Evolutionary conservation across 53 echinoderm and acorn worm species (phyloP).

Genomic region (Astropecten irregularis): DNA sequence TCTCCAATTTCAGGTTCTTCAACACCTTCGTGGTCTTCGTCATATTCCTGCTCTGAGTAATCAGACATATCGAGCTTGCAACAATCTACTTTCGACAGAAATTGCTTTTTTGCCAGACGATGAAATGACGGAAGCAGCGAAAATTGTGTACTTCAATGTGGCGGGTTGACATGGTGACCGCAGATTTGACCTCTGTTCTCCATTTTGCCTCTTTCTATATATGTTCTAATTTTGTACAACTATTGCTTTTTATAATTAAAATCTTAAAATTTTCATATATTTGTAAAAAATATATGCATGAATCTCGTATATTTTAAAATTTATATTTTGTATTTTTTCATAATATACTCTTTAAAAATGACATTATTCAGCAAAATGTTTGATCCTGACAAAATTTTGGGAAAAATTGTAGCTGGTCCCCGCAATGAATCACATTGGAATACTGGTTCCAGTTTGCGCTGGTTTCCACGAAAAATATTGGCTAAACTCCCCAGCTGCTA

Average conservation of each 20-base stretch:
- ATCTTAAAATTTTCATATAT: not conserved
- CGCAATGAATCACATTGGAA: no score
- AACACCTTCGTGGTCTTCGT: slow-evolving; percentile 96
- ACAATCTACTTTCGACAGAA: not conserved
- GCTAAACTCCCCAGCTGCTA: no score
- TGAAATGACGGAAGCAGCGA: no score
- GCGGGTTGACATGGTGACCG: slow-evolving; percentile 65
- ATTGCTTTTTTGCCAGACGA: not conserved
- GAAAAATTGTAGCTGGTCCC: no score
- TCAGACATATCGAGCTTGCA: slow-evolving; percentile 77
- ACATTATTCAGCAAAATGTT: no score
- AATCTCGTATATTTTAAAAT: no score
- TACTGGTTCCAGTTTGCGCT: no score
- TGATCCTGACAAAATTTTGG: no score
- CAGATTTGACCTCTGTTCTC: not conserved
- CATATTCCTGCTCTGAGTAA: slow-evolving; percentile 94
- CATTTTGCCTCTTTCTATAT: not conserved
- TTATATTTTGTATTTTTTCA: not conserved
- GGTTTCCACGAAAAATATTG: no score
- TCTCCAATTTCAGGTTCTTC: slow-evolving; percentile 92
- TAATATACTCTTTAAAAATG: no score
- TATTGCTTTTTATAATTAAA: not conserved
- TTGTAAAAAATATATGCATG: no score
- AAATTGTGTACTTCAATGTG: slow-evolving; percentile 47
- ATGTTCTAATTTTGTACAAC: not conserved